Conservation (phyloP, 2,113 vertebrate species). For the Geococcyx californianus region DNA sequence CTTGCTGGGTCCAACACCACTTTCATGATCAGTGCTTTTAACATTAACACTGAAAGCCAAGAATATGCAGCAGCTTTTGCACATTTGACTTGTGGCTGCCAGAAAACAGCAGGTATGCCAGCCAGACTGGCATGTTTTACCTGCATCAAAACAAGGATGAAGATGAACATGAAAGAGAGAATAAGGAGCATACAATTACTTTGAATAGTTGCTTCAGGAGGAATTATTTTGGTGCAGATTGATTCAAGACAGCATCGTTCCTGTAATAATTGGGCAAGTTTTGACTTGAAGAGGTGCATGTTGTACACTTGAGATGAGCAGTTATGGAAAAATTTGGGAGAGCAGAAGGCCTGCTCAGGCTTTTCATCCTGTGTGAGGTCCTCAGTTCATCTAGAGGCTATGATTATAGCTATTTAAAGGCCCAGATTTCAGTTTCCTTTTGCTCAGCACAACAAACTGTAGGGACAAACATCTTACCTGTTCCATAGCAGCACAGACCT, state of each 20-base stretch:
- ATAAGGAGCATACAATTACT: background rate
- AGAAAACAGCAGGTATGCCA: background rate
- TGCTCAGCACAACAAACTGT: background rate
- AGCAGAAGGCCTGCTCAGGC: background rate
- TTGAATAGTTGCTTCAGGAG: background rate
- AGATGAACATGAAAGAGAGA: background rate
- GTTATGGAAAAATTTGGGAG: background rate
- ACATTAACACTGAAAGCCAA: background rate
- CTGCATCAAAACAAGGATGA: background rate
- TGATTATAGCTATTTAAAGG: background rate
- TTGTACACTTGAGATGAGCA: background rate
- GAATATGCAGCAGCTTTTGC: background rate
- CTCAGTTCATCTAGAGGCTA: background rate
- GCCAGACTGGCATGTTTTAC: background rate
- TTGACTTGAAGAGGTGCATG: background rate
- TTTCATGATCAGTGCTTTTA: background rate
- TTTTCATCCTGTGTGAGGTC: background rate
- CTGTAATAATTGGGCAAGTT: background rate
- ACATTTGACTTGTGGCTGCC: background rate
- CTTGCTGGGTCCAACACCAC: background rate
- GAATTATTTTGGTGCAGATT: background rate
- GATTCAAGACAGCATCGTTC: background rate
- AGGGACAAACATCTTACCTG: background rate
- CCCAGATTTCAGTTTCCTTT: background rate
- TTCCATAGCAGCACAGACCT: background rate